These are phyloP conservation scores for Ictidomys tridecemlineatus DNA, from an alignment of 2,113 vertebrate species.

Conservation along the genomic window DNA sequence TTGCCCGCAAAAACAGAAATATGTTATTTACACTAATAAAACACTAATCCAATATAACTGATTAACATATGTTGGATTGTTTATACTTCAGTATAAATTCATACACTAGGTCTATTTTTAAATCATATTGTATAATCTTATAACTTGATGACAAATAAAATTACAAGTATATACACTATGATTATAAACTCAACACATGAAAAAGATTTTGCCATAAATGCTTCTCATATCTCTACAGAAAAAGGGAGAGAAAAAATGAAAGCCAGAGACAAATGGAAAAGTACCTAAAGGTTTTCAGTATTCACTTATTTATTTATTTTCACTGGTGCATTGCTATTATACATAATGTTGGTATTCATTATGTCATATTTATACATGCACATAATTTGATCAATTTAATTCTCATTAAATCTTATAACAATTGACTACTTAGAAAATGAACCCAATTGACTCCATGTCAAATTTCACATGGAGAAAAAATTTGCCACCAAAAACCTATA, in stretches of 20 bases:
- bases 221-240: background rate
- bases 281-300: background rate
- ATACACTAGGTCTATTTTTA: background rate
- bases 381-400: too few species aligned
- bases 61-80: background rate
- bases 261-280: background rate
- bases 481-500: background rate
- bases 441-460: background rate
- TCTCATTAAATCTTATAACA: background rate
- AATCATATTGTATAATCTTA: background rate
- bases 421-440: background rate
- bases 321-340: too few species aligned
- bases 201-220: background rate
- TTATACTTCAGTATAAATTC: background rate
- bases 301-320: background rate
- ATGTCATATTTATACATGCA: too few species aligned
- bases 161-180: background rate
- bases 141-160: background rate
- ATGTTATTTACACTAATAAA: background rate
- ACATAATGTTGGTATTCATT: too few species aligned
- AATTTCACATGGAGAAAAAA: background rate
- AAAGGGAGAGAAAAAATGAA: background rate
- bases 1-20: background rate
- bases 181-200: background rate
- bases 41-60: background rate